Percentiles rank a stretch among this genome's conserved stretches.
These are phyloP conservation scores for Anarsia innoxiella DNA, from an alignment of 2,888 invertebrate genomes.

Conservation along the genomic window DNA sequence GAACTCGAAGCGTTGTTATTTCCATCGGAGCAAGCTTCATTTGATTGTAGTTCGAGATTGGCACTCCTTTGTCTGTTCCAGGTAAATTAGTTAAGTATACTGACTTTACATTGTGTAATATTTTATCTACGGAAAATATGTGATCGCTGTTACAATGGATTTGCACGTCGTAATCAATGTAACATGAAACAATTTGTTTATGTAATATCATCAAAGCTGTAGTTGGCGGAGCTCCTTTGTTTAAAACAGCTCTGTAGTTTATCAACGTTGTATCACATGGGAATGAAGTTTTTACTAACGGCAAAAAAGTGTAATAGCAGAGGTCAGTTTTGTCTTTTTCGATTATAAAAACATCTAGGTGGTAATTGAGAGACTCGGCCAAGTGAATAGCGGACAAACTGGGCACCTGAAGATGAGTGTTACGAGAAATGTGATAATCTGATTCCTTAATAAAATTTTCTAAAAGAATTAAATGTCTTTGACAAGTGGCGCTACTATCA, in stretches of 20 bases:
- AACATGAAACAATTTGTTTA: slow-evolving; percentile 46
- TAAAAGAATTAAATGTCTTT: slow-evolving; percentile 48
- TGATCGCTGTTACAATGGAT: slow-evolving; percentile 39
- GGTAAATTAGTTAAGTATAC: slow-evolving; percentile 52
- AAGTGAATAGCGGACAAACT: slow-evolving; percentile 45
- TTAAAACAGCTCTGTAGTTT: slow-evolving; percentile 42
- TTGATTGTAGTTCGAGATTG: slow-evolving; percentile 31
- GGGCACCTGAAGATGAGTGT: slow-evolving; percentile 34
- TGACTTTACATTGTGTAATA: slow-evolving; percentile 39
- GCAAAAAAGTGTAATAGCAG: slow-evolving; percentile 45
- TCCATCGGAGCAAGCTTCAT: slow-evolving; percentile 53
- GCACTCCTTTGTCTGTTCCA: slow-evolving; percentile 45
- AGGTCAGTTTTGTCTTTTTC: slow-evolving; percentile 33
- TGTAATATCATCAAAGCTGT: slow-evolving; percentile 47
- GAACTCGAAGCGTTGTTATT: slow-evolving; percentile 41
- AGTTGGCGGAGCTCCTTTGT: slow-evolving; percentile 27
- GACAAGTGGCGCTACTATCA: slow-evolving; percentile 84
- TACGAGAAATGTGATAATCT: slow-evolving; percentile 13
- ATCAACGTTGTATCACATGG: slow-evolving; percentile 56
- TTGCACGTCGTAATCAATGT: slow-evolving; percentile 26
- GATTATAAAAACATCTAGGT: slow-evolving; percentile 45
- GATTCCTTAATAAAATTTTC: slow-evolving; percentile 38
- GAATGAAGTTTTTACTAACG: slow-evolving; percentile 47
- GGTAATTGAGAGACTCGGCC: slow-evolving; percentile 37
- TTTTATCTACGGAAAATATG: slow-evolving; percentile 38